Conservation (phyloP, 2,113 vertebrate genomes). For the Suricata suricatta region DNA sequence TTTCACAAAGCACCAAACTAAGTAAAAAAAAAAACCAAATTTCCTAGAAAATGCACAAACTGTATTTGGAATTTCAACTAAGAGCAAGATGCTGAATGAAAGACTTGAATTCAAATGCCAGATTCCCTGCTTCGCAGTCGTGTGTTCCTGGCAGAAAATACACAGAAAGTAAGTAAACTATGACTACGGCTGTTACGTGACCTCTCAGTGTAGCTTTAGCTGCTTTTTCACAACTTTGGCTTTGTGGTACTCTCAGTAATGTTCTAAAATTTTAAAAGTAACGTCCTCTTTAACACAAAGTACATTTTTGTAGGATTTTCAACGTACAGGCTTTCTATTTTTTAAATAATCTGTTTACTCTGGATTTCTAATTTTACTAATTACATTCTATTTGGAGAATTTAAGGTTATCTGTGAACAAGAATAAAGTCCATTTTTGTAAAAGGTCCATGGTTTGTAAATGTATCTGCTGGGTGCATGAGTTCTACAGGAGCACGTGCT, state of each 20-base stretch:
- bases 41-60: background rate
- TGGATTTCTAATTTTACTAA: background rate
- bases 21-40: background rate
- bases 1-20: background rate
- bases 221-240: background rate
- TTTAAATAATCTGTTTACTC: background rate
- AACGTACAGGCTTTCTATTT: background rate
- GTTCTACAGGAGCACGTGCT: background rate
- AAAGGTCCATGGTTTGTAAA: background rate
- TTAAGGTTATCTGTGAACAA: background rate
- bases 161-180: background rate
- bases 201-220: background rate
- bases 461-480: background rate
- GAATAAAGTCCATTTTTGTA: background rate
- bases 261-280: background rate
- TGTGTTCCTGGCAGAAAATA: background rate
- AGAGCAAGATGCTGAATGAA: background rate
- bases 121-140: background rate
- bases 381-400: background rate
- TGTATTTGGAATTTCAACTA: background rate
- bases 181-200: background rate
- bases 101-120: background rate
- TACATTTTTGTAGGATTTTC: background rate
- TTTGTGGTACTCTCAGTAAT: background rate
- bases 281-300: background rate